phyloP scores from a whole-genome alignment of 2,888 invertebrate genomes.

The Thysanoteuthis rhombus region DNA sequence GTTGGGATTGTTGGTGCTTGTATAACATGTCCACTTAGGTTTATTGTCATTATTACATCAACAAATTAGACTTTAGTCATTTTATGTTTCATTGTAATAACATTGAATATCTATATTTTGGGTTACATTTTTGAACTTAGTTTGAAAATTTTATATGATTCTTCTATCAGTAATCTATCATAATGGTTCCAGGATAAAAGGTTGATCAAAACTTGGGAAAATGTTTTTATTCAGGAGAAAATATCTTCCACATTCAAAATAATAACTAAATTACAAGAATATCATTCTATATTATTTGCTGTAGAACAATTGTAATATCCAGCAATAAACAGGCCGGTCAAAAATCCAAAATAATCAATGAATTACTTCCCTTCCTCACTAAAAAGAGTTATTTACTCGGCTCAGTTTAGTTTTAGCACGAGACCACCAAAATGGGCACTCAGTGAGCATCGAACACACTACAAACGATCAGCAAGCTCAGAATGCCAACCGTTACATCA shows the following conservation, averaged over 20 bases:
- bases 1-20: not conserved
- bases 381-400: too few relatives aligned
- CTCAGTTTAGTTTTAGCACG: too few relatives aligned
- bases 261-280: not conserved
- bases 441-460: too few relatives aligned
- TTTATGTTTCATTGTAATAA: not conserved
- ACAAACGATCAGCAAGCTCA: too few relatives aligned
- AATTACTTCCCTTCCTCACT: not conserved
- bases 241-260: not conserved
- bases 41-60: too few relatives aligned
- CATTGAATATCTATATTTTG: not conserved
- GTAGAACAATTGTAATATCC: not conserved
- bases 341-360: not conserved
- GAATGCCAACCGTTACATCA: too few relatives aligned
- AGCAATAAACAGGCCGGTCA: not conserved
- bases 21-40: not conserved
- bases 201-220: not conserved
- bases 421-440: too few relatives aligned
- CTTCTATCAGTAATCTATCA: not conserved
- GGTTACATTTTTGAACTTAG: not conserved
- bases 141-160: not conserved
- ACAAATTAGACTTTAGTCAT: too few relatives aligned
- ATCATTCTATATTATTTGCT: not conserved
- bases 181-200: not conserved
- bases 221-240: not conserved